These are phyloP conservation scores for Salarias fasciatus DNA, from an alignment of 2,797 vertebrate species.

Conservation along the genomic window DNA sequence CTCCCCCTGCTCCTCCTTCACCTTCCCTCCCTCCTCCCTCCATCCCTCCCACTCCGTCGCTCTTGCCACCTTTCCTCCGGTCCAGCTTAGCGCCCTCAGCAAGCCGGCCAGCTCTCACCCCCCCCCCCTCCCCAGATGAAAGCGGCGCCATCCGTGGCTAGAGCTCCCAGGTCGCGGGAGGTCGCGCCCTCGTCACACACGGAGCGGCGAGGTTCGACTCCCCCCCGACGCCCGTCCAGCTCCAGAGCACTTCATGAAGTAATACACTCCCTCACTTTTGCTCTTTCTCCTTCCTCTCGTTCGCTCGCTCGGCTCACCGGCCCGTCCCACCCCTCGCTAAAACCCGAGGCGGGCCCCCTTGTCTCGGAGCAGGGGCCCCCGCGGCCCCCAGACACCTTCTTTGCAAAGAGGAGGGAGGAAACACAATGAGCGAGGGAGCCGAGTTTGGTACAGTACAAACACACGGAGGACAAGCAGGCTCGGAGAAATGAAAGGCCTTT, in stretches of 20 bases:
- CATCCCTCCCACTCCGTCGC: conserved; percentile 45
- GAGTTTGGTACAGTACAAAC: conserved; percentile 80
- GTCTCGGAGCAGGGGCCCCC: conserved; percentile 67
- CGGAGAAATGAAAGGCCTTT: conserved; percentile 77
- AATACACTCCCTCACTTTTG: conserved; percentile 86
- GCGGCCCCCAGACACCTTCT: conserved; percentile 75
- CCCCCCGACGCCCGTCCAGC: conserved; percentile 85
- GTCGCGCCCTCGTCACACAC: conserved; percentile 92
- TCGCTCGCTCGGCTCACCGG: conserved; percentile 52
- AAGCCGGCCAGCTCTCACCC: conserved; percentile 78
- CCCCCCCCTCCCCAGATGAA: conserved; percentile 71
- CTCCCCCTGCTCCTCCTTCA: conserved; percentile 25
- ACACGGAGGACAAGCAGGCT: conserved; percentile 63
- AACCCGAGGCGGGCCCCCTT: conserved; percentile 58
- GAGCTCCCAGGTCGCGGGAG: conserved; percentile 88
- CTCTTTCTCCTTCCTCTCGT: conserved; percentile 59
- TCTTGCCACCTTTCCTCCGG: conserved; percentile 58
- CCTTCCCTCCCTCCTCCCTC: conserved; percentile 56
- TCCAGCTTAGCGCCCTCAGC: conserved; percentile 80
- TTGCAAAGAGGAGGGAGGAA: conserved; percentile 63
- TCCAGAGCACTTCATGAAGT: conserved; percentile 96
- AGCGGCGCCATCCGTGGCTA: conserved; percentile 62
- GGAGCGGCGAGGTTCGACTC: conserved; percentile 89
- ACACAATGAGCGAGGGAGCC: conserved; percentile 70
- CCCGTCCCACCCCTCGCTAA: conserved; percentile 64